Evolutionary conservation across 1,140 invertebrate species (phyloP), one percentile per base, ranked within the genome.

Genomic region (Lasaia peninsularis): DNA sequence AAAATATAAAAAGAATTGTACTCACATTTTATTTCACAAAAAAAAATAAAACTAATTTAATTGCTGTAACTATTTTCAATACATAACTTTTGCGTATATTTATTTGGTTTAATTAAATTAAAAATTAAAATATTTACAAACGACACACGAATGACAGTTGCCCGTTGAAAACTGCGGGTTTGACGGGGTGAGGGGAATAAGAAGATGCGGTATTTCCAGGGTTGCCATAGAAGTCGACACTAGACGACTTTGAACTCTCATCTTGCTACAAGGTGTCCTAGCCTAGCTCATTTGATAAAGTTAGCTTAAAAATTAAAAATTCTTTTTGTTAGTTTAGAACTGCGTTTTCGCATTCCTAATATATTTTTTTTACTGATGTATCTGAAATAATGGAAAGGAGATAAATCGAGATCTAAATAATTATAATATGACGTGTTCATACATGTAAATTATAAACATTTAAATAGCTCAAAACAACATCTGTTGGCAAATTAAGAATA

Each of bases 51-150:
- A 40, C 9, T 55, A 40, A 55, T n/a, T 16, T 16, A 11, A 44
- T 24, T 35, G 24, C 20, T 37, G 10, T 55, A 40, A 14, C 11
- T 55, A 55, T 55, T 28, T 35, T 37, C 24, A 40, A 55, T 32
- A 20, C 51, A 20, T 55, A 28, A 24, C 21, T 28, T 55, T 55
- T 55, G 16, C 35, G 35, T 44, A 52, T 20, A 8, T 2, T 24
- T 40, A 40, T 55, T 55, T 12, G n/a, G 16, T 55, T 40, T 14
- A 16, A 54, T 28, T 44, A 44, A 53, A 21, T 20, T 34, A 28
- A 40, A 34, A 21, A 55, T 40, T 24, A 55, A 40, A 53, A 11
- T 53, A 53, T 53, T 40, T 55, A 40, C 37, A 55, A 35, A 55
- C 35, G 21, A 37, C 35, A 40, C 35, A 55, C 35, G 8, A 37